These are phyloP conservation scores for Albula glossodonta DNA, from an alignment of 2,113 vertebrate genomes.

Conservation along the genomic window DNA sequence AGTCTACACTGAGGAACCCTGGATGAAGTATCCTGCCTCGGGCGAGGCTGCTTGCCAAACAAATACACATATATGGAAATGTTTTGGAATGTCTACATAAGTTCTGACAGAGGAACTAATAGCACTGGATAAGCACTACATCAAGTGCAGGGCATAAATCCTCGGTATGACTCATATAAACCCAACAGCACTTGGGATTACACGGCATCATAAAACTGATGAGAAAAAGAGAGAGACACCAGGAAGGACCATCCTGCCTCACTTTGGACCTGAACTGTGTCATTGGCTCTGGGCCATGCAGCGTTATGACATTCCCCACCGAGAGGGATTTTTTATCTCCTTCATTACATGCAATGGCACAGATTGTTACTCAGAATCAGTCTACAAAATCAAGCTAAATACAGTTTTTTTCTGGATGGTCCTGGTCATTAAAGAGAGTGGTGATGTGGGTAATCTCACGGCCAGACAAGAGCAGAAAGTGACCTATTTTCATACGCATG, in stretches of 20 bases:
- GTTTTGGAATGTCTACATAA: neutral
- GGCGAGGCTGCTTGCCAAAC: neutral
- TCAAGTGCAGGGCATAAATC: neutral
- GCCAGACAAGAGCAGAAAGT: constrained; percentile 11
- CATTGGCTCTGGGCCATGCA: neutral
- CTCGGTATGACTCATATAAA: neutral
- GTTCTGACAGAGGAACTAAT: neutral
- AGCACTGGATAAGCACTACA: neutral
- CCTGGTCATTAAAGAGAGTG: constrained; percentile 22
- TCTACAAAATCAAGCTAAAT: constrained; percentile 15
- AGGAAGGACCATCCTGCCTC: neutral
- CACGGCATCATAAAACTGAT: constrained; percentile 2
- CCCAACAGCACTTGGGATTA: neutral
- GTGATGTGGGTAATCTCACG: constrained; percentile 15
- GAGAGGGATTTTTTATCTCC: neutral
- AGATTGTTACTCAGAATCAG: constrained; percentile 11
- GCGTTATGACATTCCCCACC: neutral
- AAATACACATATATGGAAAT: neutral
- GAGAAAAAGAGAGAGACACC: neutral
- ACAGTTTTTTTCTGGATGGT: constrained; percentile 1
- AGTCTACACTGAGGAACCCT: neutral
- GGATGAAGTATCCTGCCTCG: neutral
- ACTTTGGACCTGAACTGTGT: neutral
- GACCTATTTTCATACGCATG: constrained; percentile 12
- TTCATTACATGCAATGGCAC: constrained; percentile 6